Conservation (phyloP, 2,888 invertebrate species). For the Microplitis deprimator region DNA sequence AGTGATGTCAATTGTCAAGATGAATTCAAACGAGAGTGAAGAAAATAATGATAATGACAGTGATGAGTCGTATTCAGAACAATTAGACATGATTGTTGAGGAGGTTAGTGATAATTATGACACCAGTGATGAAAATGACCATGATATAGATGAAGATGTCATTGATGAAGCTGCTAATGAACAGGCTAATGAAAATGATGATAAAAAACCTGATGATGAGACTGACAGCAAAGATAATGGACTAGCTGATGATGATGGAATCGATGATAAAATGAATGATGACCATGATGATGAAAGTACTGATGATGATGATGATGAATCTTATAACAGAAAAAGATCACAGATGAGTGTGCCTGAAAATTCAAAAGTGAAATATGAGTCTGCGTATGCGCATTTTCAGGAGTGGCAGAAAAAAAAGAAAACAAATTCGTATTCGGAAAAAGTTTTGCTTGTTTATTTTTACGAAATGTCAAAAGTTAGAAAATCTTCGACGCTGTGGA, state of each 20-base stretch:
- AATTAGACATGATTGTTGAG: neutral
- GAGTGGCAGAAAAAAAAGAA: conserved; percentile 16
- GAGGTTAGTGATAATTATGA: neutral
- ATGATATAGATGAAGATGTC: neutral
- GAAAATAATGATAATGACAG: neutral
- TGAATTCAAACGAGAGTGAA: neutral
- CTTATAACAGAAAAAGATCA: too few relatives aligned
- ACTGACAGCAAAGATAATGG: neutral
- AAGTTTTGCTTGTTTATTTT: conserved; percentile 49
- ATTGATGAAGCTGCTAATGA: neutral
- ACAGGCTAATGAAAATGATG: too few relatives aligned
- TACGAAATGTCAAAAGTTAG: conserved; percentile 47
- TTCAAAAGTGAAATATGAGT: conserved; percentile 12
- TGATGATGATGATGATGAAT: too few relatives aligned
- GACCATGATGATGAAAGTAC: too few relatives aligned
- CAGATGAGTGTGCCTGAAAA: conserved; percentile 12
- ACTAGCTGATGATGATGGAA: neutral
- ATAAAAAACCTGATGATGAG: too few relatives aligned
- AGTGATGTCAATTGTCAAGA: neutral
- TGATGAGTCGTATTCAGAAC: neutral
- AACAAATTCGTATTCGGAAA: neutral
- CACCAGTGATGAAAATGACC: neutral
- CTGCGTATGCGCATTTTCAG: neutral
- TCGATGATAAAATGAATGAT: neutral
- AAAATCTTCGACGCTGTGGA: conserved; percentile 54